phyloP scores from a whole-genome alignment of 2,888 invertebrate species.

The Brachyptera risi region DNA sequence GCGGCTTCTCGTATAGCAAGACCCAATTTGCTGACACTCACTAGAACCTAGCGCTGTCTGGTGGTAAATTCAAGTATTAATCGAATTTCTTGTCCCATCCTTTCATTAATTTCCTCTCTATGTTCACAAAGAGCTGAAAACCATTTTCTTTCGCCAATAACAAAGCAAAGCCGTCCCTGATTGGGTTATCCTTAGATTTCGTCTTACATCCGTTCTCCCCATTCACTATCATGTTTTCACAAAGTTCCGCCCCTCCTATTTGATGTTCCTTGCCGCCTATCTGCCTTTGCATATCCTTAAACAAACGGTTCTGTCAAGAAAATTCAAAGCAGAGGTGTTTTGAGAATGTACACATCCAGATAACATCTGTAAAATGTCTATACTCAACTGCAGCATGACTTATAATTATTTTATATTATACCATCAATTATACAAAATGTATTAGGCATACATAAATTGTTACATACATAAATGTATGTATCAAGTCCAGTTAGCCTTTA shows the following conservation, averaged over 20 bases:
- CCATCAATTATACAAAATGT: no score
- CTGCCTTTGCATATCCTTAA: no score
- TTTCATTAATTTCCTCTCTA: constrained; percentile 1
- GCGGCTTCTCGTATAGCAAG: no score
- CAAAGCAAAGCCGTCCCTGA: constrained; percentile 14
- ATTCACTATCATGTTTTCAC: constrained; percentile 17
- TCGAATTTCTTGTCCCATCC: constrained; percentile 5
- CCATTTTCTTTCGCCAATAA: constrained; percentile 19
- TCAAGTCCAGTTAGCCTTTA: no score
- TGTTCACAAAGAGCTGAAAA: not conserved
- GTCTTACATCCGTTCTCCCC: constrained; percentile 15
- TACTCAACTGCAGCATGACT: no score
- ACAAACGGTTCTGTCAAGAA: no score
- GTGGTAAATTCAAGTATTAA: not conserved
- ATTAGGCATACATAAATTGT: no score
- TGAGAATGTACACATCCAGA: no score
- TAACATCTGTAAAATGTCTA: no score
- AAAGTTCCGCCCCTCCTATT: constrained; percentile 11
- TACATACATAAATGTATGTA: no score
- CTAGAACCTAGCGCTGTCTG: not conserved
- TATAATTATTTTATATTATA: no score
- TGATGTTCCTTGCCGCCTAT: constrained; percentile 5
- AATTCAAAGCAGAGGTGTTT: no score
- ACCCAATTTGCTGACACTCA: not conserved
- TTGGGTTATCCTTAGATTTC: constrained; percentile 11